A percentile compares a stretch with the other conserved stretches of the same genome.
phyloP scores from a whole-genome alignment of 2,888 invertebrate species.

The Macaria liturata region DNA sequence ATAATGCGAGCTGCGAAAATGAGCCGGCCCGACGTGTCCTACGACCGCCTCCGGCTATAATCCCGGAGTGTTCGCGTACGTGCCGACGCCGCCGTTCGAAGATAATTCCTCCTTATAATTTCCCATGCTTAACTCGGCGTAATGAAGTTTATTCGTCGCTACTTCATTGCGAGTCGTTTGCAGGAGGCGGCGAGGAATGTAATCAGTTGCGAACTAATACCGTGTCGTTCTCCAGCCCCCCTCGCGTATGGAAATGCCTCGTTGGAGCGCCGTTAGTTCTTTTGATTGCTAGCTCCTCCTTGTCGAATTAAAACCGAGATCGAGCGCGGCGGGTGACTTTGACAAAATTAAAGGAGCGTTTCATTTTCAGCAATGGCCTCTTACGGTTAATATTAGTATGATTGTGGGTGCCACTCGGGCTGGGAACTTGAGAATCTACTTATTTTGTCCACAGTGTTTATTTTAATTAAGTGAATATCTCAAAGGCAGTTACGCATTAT shows the following conservation, averaged over 20 bases:
- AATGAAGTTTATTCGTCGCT: slow-evolving; percentile 82
- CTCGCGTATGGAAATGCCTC: slow-evolving; percentile 80
- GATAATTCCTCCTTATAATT: slow-evolving; percentile 82
- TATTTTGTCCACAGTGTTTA: slow-evolving; percentile 61
- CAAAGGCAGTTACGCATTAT: slow-evolving; percentile 2
- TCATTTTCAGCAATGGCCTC: slow-evolving; percentile 70
- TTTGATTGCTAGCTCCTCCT: slow-evolving; percentile 77
- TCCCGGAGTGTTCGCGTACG: slow-evolving; percentile 67
- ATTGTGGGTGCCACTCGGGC: slow-evolving; percentile 60
- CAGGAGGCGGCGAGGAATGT: slow-evolving; percentile 73
- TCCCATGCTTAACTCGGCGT: slow-evolving; percentile 78
- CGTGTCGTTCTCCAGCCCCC: slow-evolving; percentile 70
- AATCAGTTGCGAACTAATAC: slow-evolving; percentile 82
- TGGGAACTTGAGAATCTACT: slow-evolving; percentile 54
- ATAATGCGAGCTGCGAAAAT: slow-evolving; percentile 52
- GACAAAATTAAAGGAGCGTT: slow-evolving; percentile 76
- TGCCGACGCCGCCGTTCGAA: slow-evolving; percentile 67
- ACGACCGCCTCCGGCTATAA: slow-evolving; percentile 66
- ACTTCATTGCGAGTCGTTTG: slow-evolving; percentile 79
- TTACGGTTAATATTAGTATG: slow-evolving; percentile 74
- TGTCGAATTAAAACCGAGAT: slow-evolving; percentile 78
- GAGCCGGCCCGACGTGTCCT: slow-evolving; percentile 55
- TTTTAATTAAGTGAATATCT: slow-evolving; percentile 63
- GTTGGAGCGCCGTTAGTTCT: slow-evolving; percentile 78
- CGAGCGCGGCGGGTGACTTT: slow-evolving; percentile 68